phyloP scores from a whole-genome alignment of 2,888 invertebrate genomes.

The Cantharis lateralis region DNA sequence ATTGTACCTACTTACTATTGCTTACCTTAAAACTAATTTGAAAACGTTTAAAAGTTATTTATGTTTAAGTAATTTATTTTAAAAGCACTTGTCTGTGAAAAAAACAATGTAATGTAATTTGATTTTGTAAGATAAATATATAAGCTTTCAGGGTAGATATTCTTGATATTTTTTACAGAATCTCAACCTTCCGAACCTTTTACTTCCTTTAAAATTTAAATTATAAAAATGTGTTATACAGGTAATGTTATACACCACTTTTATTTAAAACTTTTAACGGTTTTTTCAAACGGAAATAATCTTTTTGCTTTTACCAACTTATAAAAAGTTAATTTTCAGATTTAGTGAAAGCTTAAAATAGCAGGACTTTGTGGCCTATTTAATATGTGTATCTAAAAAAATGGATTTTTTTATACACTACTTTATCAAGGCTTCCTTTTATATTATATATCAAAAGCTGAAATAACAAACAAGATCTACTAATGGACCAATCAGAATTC shows the following conservation, averaged over 20 bases:
- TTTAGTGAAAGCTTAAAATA: neutral
- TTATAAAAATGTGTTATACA: neutral
- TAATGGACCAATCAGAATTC: slow-evolving; percentile 4
- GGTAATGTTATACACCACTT: neutral
- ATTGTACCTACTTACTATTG: neutral
- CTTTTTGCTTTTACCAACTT: neutral
- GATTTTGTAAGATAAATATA: neutral
- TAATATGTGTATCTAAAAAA: neutral
- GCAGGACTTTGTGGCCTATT: neutral
- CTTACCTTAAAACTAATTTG: neutral
- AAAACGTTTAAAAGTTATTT: neutral
- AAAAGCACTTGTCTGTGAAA: neutral
- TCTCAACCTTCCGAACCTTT: neutral
- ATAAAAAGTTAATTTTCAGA: neutral
- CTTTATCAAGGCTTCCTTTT: neutral
- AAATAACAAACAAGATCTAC: neutral
- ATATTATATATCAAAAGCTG: neutral
- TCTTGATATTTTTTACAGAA: neutral
- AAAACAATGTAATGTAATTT: neutral
- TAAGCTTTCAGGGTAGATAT: neutral
- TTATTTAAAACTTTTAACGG: neutral
- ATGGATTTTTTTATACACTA: neutral
- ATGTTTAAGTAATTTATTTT: neutral
- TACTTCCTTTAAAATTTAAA: neutral
- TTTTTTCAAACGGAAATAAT: neutral